phyloP scores from a whole-genome alignment of 2,113 vertebrate species.

The Microcebus jonahi region DNA sequence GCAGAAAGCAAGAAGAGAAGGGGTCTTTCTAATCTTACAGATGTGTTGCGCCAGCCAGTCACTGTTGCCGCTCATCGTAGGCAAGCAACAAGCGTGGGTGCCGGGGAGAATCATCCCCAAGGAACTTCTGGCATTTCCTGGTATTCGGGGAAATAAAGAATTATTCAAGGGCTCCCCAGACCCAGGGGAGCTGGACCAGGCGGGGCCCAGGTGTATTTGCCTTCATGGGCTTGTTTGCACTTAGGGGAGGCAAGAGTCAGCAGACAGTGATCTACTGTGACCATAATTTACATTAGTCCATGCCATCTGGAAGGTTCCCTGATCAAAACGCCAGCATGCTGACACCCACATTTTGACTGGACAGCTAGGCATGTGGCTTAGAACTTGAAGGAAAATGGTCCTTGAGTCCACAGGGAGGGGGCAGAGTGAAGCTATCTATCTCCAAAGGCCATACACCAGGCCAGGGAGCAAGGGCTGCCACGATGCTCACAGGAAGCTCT shows the following conservation, averaged over 20 bases:
- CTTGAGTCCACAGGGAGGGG: not conserved
- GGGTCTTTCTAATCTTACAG: not conserved
- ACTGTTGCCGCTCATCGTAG: not conserved
- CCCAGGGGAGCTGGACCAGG: not conserved
- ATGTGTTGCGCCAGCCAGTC: not conserved
- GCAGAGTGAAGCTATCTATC: not conserved
- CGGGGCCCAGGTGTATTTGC: not conserved
- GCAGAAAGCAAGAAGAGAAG: not conserved
- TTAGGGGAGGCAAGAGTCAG: not conserved
- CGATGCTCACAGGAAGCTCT: not conserved
- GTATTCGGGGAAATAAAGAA: not conserved
- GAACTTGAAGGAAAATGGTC: conserved; percentile 3
- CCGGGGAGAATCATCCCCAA: not conserved
- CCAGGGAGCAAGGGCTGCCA: not conserved
- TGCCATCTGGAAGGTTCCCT: not conserved
- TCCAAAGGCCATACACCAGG: not conserved
- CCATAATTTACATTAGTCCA: not conserved
- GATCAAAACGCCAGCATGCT: not conserved
- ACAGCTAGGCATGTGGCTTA: not conserved
- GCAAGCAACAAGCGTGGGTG: not conserved
- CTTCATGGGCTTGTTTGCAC: not conserved
- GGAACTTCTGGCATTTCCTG: not conserved
- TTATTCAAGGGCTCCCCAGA: not conserved
- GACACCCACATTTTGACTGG: not conserved
- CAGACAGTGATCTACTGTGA: not conserved